A percentile compares a stretch with the other conserved stretches of the same genome.
Conservation (phyloP, 2,797 vertebrate species). For the Falco rusticolus region DNA sequence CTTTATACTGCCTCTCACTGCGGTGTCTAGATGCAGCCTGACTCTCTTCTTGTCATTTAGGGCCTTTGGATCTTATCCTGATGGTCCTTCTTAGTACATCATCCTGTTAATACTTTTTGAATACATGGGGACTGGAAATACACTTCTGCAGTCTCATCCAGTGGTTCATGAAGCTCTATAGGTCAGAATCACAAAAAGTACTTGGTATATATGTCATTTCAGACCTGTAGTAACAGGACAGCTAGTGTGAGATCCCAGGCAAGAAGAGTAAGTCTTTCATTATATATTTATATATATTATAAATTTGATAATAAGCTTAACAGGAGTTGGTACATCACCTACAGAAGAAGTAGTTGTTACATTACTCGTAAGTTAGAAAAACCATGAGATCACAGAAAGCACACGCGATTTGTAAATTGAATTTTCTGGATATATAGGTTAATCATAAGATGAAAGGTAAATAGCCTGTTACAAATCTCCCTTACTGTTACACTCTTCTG, state of each 20-base stretch:
- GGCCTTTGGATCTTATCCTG: background rate
- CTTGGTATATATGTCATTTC: background rate
- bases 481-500: background rate
- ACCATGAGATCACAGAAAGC: background rate
- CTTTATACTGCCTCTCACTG: rapidly evolving
- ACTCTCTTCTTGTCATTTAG: background rate
- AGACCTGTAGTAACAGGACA: background rate
- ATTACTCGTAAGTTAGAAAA: background rate
- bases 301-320: background rate
- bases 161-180: background rate
- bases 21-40: rapidly evolving
- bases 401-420: rapidly evolving
- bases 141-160: background rate
- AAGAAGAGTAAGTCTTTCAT: background rate
- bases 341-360: background rate
- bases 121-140: background rate
- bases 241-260: background rate
- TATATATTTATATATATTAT: background rate
- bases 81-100: background rate
- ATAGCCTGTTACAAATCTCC: background rate
- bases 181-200: background rate
- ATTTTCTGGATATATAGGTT: background rate
- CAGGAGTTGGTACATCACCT: background rate
- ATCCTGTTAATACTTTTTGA: background rate
- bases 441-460: background rate